Base-by-base conservation (phyloP, 2,888 invertebrate genomes). In the Cerastoderma edule region DNA sequence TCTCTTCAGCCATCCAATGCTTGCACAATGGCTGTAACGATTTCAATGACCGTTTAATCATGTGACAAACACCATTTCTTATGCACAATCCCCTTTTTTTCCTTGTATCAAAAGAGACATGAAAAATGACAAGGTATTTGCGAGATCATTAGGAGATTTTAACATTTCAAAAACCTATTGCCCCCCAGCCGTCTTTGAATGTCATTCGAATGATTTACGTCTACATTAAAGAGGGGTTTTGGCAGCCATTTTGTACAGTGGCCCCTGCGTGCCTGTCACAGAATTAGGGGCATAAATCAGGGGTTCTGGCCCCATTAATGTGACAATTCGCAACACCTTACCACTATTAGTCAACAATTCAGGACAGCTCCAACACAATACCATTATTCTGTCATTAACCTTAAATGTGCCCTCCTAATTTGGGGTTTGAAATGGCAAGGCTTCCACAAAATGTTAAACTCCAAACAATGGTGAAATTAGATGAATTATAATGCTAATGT, bases 231-330 rank as follows among this genome's bases (percentile, higher is more conserved):
- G n/a, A 10, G 35, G 60, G 32, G 60, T 32, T 39, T 60, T 60
- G 74, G 75, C 73, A 71, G 78, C 75, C 65, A 71, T 81, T 78
- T 75, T 72, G 71, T 69, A 57, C 50, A 57, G 60, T 56, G 77
- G 67, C 67, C 75, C 70, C 78, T 57, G 56, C 48, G 50, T 44
- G 71, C 24, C 73, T 69, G 71, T 75, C 73, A 68, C 50, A 46
- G 56, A 60, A 63, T 56, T 53, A 35, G 48, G 50, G 71, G 70
- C 50, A 81, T 81, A 81, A 81, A 78, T 80, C 80, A 80, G 65
- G 57, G 33, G 10, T 27, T 57, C 70, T n/a, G 60, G 70, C 65
- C 39, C 44, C 39, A 66, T 57, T 54, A 64, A 30, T 60, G 72
- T 73, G 67, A 73, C 70, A 72, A 63, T 50, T 46, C 44, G 70